A percentile compares a stretch with the other conserved stretches of the same genome.
Evolutionary conservation across 2,113 vertebrate genomes (phyloP).

Genomic region (Datnioides undecimradiatus): DNA sequence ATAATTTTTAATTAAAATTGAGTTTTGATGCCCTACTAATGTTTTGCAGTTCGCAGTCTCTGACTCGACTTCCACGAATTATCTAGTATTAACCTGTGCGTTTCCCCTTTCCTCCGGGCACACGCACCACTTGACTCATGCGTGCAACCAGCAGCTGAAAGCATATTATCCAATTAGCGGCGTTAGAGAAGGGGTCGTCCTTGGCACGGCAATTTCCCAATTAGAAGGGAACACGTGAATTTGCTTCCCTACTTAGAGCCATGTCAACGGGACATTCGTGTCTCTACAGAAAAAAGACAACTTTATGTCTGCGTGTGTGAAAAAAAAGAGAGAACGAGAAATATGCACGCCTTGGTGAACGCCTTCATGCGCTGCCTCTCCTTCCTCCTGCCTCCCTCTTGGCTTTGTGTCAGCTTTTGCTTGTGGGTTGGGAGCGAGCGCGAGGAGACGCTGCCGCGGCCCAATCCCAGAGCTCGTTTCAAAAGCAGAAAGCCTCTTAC

Average conservation of each 20-base stretch:
- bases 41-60: neutral
- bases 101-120: neutral
- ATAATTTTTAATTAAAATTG: neutral
- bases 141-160: slow-evolving; percentile 44
- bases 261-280: neutral
- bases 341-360: slow-evolving; percentile 81
- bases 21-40: neutral
- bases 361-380: slow-evolving; percentile 84
- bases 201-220: slow-evolving; percentile 55
- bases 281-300: slow-evolving; percentile 11
- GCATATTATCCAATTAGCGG: slow-evolving; percentile 81
- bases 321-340: slow-evolving; percentile 12
- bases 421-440: slow-evolving; percentile 82
- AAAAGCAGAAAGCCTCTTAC: slow-evolving; percentile 84
- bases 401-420: slow-evolving; percentile 82
- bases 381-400: slow-evolving; percentile 83
- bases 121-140: neutral
- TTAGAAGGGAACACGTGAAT: slow-evolving; percentile 74
- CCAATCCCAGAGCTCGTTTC: slow-evolving; percentile 85
- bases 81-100: neutral
- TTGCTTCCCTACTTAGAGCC: slow-evolving; percentile 65
- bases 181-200: slow-evolving; percentile 46
- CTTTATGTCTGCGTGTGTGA: neutral
- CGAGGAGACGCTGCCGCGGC: slow-evolving; percentile 75
- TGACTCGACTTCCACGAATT: neutral